Percentiles rank a stretch among this genome's conserved stretches.
Conservation (phyloP, 1,140 invertebrate species). For the Monomorium pharaonis region DNA sequence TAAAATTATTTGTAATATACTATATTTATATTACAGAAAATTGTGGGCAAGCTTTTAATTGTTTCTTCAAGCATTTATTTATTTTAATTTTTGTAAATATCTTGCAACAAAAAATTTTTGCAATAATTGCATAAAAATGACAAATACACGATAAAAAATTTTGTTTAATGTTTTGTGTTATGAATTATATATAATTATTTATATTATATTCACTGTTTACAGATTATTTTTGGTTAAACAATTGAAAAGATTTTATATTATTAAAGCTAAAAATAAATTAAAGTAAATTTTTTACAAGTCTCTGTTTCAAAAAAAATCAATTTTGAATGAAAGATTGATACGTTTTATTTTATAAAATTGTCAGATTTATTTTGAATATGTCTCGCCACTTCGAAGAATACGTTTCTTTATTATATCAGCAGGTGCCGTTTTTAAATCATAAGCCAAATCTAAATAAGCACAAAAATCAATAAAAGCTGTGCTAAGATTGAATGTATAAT, state of each 20-base stretch:
- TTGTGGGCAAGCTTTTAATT: too few relatives aligned
- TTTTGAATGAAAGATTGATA: not conserved
- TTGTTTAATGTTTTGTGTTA: too few relatives aligned
- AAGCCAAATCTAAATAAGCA: slow-evolving; percentile 86
- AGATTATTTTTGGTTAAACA: not conserved
- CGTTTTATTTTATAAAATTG: not conserved
- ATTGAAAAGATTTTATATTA: not conserved
- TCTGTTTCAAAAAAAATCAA: not conserved
- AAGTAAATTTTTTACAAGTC: not conserved
- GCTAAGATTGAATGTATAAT: slow-evolving; percentile 86
- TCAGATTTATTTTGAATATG: not conserved
- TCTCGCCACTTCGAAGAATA: not conserved
- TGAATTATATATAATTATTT: not conserved
- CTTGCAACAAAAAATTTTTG: too few relatives aligned
- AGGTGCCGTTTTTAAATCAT: slow-evolving; percentile 86
- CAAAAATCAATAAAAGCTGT: slow-evolving; percentile 87
- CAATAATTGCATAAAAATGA: too few relatives aligned
- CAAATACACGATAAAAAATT: too few relatives aligned
- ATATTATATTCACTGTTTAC: not conserved
- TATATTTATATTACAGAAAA: too few relatives aligned
- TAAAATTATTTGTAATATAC: too few relatives aligned
- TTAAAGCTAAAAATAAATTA: not conserved
- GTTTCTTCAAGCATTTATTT: too few relatives aligned
- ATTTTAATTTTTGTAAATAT: too few relatives aligned
- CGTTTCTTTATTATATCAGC: slow-evolving; percentile 5